Base-by-base conservation (phyloP, 2,888 invertebrate genomes). In the Gryllus longicercus region DNA sequence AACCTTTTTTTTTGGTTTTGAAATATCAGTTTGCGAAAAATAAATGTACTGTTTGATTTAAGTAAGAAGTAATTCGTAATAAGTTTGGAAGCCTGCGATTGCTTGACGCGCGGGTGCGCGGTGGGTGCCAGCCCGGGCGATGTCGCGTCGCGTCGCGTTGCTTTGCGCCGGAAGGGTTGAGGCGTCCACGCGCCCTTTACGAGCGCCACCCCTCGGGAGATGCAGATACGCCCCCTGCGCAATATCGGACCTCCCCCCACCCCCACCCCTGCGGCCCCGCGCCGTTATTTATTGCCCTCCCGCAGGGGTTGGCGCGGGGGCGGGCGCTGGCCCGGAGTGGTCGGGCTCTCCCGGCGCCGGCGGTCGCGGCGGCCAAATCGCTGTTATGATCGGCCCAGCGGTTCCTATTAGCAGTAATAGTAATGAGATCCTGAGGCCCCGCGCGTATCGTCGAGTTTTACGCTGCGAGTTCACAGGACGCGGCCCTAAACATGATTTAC, bases 361-460 rank as follows among this genome's bases (percentile, higher is more conserved):
- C 38, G 38, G 38, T 8, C 63, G n/a, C 63, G 63, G n/a, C n/a
- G 63, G 63, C 38, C 38, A 38, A 63, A 63, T 63, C 63, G n/a
- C 63, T n/a, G 63, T 63, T 63, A 63, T 63, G 63, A 63, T 63
- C 63, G 63, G 63, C 16, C n/a, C 63, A 63, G 63, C 63, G 63
- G 63, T 18, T 63, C 63, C 63, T 63, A 63, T 63, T 63, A 63
- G n/a, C 63, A 63, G 63, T 63, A 63, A 63, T 63, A 63, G n/a
- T 63, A 14, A 14, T 63, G 16, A 63, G 14, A 63, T 63, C 63
- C 63, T 16, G 16, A 63, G 14, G 10, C 63, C n/a, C 63, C 12
- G 16, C 63, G 16, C 63, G 63, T 63, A 63, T 38, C 38, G 63
- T n/a, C n/a, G 63, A 63, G 63, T 63, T 63, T n/a, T 14, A 63